phyloP scores from a whole-genome alignment of 2,888 invertebrate genomes.

The Sepioteuthis lessoniana region DNA sequence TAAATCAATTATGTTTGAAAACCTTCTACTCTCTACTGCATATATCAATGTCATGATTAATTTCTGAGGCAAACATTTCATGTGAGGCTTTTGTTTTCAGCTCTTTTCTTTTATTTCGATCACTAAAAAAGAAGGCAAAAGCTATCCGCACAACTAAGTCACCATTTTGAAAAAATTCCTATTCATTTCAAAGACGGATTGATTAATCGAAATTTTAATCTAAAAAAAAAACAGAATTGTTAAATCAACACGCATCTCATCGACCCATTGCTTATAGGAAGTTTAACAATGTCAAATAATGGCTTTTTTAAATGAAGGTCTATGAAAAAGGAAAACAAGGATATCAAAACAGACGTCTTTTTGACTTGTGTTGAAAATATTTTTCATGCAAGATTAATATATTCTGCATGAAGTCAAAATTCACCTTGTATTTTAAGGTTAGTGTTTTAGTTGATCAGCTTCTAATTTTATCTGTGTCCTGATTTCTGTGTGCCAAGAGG shows the following conservation, averaged over 20 bases:
- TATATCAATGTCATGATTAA: background rate
- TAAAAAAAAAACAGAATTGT: background rate
- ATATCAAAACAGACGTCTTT: too few relatives aligned
- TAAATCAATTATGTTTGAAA: background rate
- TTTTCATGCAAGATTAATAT: too few relatives aligned
- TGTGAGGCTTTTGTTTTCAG: background rate
- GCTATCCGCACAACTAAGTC: background rate
- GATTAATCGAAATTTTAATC: conserved; percentile 6
- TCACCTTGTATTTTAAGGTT: too few relatives aligned
- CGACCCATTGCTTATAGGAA: too few relatives aligned
- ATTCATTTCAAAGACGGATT: background rate
- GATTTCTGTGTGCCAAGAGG: too few relatives aligned
- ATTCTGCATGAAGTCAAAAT: too few relatives aligned
- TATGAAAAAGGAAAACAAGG: background rate
- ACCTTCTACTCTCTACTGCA: too few relatives aligned
- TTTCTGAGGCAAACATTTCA: background rate
- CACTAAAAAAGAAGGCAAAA: background rate
- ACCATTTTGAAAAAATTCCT: background rate
- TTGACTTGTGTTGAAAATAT: too few relatives aligned
- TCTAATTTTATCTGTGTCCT: too few relatives aligned
- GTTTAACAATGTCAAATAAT: too few relatives aligned
- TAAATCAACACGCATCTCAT: background rate
- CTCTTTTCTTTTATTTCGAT: background rate
- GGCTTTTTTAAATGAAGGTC: background rate
- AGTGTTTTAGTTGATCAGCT: too few relatives aligned